Evolutionary conservation across 1,140 invertebrate species (phyloP).

Genomic region (Drosophila insularis): DNA sequence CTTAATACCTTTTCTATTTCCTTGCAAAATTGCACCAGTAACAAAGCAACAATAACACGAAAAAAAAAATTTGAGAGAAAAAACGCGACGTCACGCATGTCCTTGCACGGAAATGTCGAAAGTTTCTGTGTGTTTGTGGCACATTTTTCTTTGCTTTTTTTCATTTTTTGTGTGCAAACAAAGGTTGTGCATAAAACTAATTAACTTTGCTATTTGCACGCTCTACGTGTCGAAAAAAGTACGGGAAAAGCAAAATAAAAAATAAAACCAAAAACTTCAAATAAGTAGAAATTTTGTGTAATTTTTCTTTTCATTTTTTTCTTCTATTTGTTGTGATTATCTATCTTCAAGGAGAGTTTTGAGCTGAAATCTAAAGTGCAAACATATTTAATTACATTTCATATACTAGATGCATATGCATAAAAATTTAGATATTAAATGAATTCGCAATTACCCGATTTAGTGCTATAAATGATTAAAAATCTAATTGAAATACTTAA

Average conservation of each 20-base stretch:
- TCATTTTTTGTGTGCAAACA: constrained; percentile 47
- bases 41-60: constrained; percentile 28
- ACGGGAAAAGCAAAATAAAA: not conserved
- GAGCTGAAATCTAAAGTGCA: not conserved
- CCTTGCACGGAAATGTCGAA: constrained; percentile 60
- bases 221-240: constrained; percentile 5
- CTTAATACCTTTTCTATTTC: not conserved
- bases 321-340: constrained; percentile 5
- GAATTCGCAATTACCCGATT: too few relatives aligned
- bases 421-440: not conserved
- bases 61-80: constrained; percentile 28
- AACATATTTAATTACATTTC: not conserved
- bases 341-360: not conserved
- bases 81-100: constrained; percentile 59
- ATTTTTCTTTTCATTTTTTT: not conserved
- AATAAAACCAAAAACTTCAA: not conserved
- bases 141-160: constrained; percentile 44
- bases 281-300: constrained; percentile 22
- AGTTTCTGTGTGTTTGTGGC: constrained; percentile 43
- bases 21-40: constrained; percentile 36
- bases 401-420: not conserved
- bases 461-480: too few relatives aligned
- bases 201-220: constrained; percentile 63
- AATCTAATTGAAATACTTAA: too few relatives aligned
- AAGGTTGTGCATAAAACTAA: constrained; percentile 70